Evolutionary conservation across 1,140 invertebrate genomes (phyloP), one percentile per base, ranked within the genome.

Genomic region (Calliopsis andreniformis): DNA sequence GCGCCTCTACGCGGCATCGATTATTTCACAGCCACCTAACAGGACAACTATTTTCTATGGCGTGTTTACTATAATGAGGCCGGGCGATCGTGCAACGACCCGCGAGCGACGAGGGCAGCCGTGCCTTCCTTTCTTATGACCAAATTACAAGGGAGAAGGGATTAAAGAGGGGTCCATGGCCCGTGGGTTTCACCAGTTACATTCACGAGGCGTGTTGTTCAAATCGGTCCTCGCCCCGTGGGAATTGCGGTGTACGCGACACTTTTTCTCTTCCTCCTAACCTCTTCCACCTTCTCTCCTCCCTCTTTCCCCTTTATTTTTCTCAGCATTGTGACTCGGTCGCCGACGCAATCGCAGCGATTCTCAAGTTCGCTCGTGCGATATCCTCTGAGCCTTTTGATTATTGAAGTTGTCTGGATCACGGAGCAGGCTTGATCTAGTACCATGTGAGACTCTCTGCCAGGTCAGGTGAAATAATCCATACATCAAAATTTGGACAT

Each of bases 211-310:
- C 67, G 61, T 72, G 61, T 78, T 25, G 59, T 64, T 78, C 49
- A 78, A 69, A 72, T 72, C 62, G 70, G 70, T 53, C 72, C 58
- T 69, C 47, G 58, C 32, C 78, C 56, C 78, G 72, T 79, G 78
- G 73, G 78, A 79, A 79, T 79, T 61, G 66, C 62, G 63, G 64
- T 56, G 49, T 76, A 76, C 72, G 73, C 72, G 78, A 76, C 73
- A 79, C 61, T 79, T 80, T 80, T 80, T 79, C 73, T 77, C 71
- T 75, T 42, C 71, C 58, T 76, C 25, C 58, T 79, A 67, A 67
- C 63, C 43, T 67, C 61, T 79, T 76, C 75, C 64, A 51, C 64
- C 77, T 76, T 45, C 73, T 39, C 67, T 61, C 64, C 61, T 56
- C 42, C 47, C 30, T 45, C 49, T 51, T n/a, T 39, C 64, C 43